These are phyloP conservation scores for Craterocephalus amniculus DNA, from an alignment of 2,797 vertebrate species.

Conservation along the genomic window DNA sequence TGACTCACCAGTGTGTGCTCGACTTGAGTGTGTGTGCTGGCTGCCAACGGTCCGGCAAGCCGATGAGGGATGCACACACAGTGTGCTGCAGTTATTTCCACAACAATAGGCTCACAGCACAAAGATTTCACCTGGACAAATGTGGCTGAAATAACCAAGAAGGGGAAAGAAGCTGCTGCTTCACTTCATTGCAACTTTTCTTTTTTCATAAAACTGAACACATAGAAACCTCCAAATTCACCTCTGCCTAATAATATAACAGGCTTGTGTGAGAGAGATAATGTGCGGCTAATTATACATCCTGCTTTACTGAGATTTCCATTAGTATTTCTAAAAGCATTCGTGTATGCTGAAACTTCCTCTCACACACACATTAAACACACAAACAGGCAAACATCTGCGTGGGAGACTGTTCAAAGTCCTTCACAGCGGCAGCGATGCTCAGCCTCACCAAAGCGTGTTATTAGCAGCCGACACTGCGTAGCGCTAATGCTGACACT, in stretches of 20 bases:
- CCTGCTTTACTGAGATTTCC: conserved; percentile 39
- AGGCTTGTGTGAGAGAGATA: conserved; percentile 15
- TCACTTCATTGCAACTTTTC: neutral
- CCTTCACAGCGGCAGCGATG: conserved; percentile 58
- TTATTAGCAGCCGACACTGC: conserved; percentile 79
- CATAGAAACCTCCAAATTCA: neutral
- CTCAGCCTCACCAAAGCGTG: conserved; percentile 75
- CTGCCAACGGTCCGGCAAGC: conserved; percentile 18
- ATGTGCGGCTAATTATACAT: conserved; percentile 36
- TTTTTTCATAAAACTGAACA: neutral
- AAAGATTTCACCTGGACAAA: neutral
- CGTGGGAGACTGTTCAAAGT: conserved; percentile 70
- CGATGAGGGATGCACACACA: conserved; percentile 42
- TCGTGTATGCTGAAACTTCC: conserved; percentile 37
- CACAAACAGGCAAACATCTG: conserved; percentile 64
- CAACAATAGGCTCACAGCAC: conserved; percentile 56
- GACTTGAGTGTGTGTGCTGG: conserved; percentile 19
- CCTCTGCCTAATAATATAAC: conserved; percentile 8
- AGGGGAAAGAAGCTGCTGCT: neutral
- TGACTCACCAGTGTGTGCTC: conserved; percentile 17
- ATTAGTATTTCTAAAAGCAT: conserved; percentile 56
- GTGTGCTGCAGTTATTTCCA: conserved; percentile 52
- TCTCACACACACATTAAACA: conserved; percentile 29
- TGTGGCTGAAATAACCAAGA: neutral
- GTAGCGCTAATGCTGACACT: conserved; percentile 71